Evolutionary conservation across 2,797 vertebrate species (phyloP).

Genomic region (Pygocentrus nattereri): DNA sequence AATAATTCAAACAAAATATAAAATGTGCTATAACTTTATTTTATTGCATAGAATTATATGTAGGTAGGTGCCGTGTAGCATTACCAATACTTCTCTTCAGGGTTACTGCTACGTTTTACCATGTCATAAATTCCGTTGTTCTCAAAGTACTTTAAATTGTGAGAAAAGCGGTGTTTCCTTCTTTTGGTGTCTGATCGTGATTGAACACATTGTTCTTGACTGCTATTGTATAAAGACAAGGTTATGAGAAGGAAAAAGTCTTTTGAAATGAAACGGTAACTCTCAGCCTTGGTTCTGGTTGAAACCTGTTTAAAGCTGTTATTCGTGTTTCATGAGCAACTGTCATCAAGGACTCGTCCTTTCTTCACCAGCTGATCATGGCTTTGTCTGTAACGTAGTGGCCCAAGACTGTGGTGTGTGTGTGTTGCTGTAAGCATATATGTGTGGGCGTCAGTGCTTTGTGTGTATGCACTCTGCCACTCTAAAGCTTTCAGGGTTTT

Average conservation of each 20-base stretch:
- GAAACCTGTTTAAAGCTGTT: not conserved
- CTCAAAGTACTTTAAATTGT: no score
- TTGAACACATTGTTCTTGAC: not conserved
- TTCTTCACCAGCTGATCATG: not conserved
- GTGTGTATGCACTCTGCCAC: conserved; percentile 5
- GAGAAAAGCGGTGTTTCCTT: no score
- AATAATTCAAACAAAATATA: no score
- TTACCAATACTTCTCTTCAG: no score
- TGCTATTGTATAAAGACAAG: not conserved
- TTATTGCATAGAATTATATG: no score
- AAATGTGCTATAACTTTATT: no score
- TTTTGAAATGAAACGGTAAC: not conserved
- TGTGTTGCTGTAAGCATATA: not conserved
- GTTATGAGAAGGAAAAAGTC: not conserved
- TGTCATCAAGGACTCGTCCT: not conserved
- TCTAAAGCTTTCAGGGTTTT: not conserved
- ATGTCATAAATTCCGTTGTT: no score
- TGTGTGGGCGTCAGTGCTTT: not conserved
- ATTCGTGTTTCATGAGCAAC: not conserved
- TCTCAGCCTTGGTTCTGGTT: not conserved
- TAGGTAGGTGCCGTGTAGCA: no score
- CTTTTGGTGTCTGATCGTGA: not conserved
- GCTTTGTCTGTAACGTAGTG: not conserved
- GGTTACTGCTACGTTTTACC: no score
- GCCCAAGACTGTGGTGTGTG: not conserved